Evolutionary conservation across 2,113 vertebrate genomes (phyloP), one percentile per base, ranked within the genome.

Genomic region (Peucedramus taeniatus): DNA sequence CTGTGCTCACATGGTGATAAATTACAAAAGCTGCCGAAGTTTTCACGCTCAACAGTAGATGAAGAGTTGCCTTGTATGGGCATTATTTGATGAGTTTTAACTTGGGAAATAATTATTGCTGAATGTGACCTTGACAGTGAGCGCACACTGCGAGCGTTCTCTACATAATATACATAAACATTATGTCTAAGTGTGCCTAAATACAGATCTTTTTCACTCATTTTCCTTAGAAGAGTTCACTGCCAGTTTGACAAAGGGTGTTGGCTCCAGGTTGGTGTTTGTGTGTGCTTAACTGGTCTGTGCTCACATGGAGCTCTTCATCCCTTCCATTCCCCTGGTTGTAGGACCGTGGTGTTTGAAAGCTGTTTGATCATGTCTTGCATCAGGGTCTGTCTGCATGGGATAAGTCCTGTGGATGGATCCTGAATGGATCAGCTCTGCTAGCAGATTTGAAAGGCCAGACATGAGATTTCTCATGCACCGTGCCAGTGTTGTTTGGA

Each of bases 41-140:
- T 92, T 95, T 95, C 87, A 66, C 72, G 57, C 76, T 90, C 79
- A 81, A 42, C 65, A 86, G 76, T 86, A 90, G 83, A 90, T 87
- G 84, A 91, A 72, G 75, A 66, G 68, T 81, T 93, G 88, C 90
- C 93, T 95, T 96, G 44, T 94, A 68, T 92, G 88, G 92, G 56
- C 65, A 93, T 75, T 83, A 86, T 84, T 94, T 87, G 94, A 93
- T 93, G 84, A 83, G n/a, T 64, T 93, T 92, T 86, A 81, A 84
- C 72, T 86, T 63, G 64, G n/a, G 92, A 75, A 94, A 14, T 94
- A 89, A 92, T 95, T 86, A 80, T 49, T 94, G 83, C 79, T 0
- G 16, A 90, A 92, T 95, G 75, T 81, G 72, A 84, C 76, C 94
- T 92, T 88, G 72, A 92, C 80, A 53, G 56, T 6, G 59, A 81